Evolutionary conservation across 2,888 invertebrate species (phyloP).

Genomic region (Alcis repandata): DNA sequence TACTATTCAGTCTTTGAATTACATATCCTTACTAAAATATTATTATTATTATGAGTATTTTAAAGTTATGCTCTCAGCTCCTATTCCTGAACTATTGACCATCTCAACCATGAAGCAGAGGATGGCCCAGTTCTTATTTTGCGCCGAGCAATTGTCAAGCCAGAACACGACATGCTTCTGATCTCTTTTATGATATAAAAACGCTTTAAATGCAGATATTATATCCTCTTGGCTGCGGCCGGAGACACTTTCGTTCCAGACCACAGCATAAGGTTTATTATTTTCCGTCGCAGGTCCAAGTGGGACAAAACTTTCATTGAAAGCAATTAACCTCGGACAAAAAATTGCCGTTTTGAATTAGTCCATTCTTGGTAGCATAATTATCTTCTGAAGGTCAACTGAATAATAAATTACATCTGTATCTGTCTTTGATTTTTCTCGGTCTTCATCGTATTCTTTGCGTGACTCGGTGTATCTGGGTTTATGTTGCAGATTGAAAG

Average conservation of each 20-base stretch:
- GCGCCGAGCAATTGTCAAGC: too few relatives aligned
- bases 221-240: slow-evolving; percentile 6
- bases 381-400: slow-evolving; percentile 27
- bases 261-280: slow-evolving; percentile 23
- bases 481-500: too few relatives aligned
- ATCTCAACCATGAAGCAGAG: too few relatives aligned
- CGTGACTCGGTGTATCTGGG: slow-evolving; percentile 21
- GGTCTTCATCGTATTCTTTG: slow-evolving; percentile 31
- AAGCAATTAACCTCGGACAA: slow-evolving; percentile 18
- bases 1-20: too few relatives aligned
- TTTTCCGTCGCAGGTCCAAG: slow-evolving; percentile 23
- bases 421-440: slow-evolving; percentile 17
- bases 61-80: too few relatives aligned
- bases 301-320: slow-evolving; percentile 27
- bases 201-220: not conserved
- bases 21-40: too few relatives aligned
- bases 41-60: too few relatives aligned
- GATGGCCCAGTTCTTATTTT: too few relatives aligned
- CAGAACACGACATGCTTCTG: too few relatives aligned
- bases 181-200: too few relatives aligned
- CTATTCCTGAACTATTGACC: too few relatives aligned
- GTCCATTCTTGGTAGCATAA: slow-evolving; percentile 28
- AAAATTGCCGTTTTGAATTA: slow-evolving; percentile 25
- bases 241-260: slow-evolving; percentile 32
- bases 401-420: slow-evolving; percentile 24